Conservation (phyloP, 2,888 invertebrate genomes). For the Pristionchus entomophagus region DNA sequence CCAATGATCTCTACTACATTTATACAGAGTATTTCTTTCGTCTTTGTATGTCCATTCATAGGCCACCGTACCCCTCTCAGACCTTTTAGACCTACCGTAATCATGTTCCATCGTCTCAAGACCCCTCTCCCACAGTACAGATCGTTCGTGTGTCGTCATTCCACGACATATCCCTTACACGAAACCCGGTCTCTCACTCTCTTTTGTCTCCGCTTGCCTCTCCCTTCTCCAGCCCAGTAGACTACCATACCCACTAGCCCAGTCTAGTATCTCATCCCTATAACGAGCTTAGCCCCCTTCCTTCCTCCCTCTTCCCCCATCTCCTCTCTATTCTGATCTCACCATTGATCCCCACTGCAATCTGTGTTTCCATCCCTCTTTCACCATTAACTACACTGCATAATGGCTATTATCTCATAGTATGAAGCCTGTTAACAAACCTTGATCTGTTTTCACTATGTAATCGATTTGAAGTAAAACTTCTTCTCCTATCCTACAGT, state of each 20-base stretch:
- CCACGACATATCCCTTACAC: not conserved
- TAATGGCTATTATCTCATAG: not conserved
- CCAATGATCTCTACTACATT: not conserved
- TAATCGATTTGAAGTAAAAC: slow-evolving; percentile 15
- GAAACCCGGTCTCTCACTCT: not conserved
- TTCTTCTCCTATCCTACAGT: slow-evolving; percentile 5
- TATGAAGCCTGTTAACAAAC: slow-evolving; percentile 17
- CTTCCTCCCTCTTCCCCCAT: not conserved
- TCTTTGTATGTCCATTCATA: not conserved
- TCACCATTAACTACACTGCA: slow-evolving; percentile 6
- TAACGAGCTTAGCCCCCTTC: not conserved
- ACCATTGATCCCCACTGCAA: not conserved
- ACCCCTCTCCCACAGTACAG: not conserved
- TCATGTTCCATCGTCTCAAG: not conserved
- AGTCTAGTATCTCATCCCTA: not conserved
- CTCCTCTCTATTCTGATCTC: not conserved
- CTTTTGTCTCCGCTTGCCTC: not conserved
- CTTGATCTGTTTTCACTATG: not conserved
- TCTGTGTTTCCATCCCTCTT: not conserved
- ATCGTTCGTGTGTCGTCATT: not conserved
- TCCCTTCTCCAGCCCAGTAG: not conserved
- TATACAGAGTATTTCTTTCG: not conserved
- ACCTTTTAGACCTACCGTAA: slow-evolving; percentile 4
- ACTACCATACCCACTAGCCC: not conserved
- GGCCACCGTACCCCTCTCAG: not conserved